Percentiles rank a stretch among this genome's conserved stretches.
These are phyloP conservation scores for Hirtodrosophila trivittata DNA, from an alignment of 2,888 invertebrate genomes.

Conservation along the genomic window DNA sequence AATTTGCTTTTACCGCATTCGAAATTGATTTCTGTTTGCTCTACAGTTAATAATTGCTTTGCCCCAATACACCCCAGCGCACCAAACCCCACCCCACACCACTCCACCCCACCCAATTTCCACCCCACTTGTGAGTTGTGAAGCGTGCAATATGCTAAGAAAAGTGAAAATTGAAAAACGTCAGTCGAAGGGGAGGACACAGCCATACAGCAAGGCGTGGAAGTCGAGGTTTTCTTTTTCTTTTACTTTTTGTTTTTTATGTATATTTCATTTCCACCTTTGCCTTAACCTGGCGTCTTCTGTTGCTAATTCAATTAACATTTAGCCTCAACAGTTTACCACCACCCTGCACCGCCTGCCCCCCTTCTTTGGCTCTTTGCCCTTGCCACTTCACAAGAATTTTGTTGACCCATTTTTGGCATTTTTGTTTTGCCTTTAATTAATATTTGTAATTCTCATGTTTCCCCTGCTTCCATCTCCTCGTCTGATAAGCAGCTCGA, in stretches of 20 bases:
- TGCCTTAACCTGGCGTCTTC: slow-evolving; percentile 47
- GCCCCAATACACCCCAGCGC: not conserved
- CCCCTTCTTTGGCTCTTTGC: not conserved
- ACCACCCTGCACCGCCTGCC: not conserved
- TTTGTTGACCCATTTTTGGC: slow-evolving; percentile 54
- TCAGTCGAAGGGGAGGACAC: not conserved
- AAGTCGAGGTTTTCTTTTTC: not conserved
- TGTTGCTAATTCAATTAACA: slow-evolving; percentile 64
- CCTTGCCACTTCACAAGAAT: slow-evolving; percentile 1
- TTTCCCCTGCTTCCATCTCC: not conserved
- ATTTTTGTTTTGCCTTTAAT: slow-evolving; percentile 47
- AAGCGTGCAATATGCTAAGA: slow-evolving; percentile 47
- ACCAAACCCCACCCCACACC: not conserved
- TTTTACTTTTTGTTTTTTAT: not conserved
- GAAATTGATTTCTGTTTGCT: slow-evolving; percentile 61
- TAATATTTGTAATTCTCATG: slow-evolving; percentile 63
- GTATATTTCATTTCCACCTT: slow-evolving; percentile 29
- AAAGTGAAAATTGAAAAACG: slow-evolving; percentile 57
- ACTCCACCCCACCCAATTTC: not conserved
- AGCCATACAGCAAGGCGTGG: not conserved
- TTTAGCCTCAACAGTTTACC: slow-evolving; percentile 29
- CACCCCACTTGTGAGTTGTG: slow-evolving; percentile 11
- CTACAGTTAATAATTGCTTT: slow-evolving; percentile 53
- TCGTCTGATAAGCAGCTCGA: slow-evolving; percentile 44
- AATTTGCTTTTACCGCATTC: slow-evolving; percentile 61